Percentiles rank a stretch among this genome's conserved stretches.
These are phyloP conservation scores for Malthinus seriepunctatus DNA, from an alignment of 2,888 invertebrate genomes.

Conservation along the genomic window DNA sequence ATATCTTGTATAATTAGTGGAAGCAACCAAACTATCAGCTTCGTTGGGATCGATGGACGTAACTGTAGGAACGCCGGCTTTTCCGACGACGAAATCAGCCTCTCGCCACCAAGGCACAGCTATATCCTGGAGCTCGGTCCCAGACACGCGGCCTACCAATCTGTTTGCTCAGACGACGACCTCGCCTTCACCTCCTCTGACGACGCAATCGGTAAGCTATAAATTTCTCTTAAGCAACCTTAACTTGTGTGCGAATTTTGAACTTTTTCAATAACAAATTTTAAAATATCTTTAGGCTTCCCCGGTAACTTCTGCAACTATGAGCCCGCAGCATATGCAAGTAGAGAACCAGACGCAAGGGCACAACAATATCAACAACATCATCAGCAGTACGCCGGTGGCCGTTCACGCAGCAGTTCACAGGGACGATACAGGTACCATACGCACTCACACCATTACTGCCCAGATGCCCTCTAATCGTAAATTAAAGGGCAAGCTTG, in stretches of 20 bases:
- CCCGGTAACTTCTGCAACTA: constrained; percentile 54
- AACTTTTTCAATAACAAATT: too few relatives aligned
- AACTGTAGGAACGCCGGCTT: constrained; percentile 64
- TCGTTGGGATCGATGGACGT: constrained; percentile 63
- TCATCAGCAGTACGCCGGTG: constrained; percentile 57
- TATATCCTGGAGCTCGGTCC: constrained; percentile 64
- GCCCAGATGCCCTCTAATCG: constrained; percentile 62
- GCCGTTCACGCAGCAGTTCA: constrained; percentile 60
- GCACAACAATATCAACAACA: constrained; percentile 45
- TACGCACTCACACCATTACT: constrained; percentile 53
- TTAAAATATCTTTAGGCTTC: constrained; percentile 38
- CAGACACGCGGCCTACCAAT: constrained; percentile 57
- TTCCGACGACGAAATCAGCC: constrained; percentile 86
- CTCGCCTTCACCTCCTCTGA: constrained; percentile 52
- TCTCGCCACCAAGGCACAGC: constrained; percentile 65
- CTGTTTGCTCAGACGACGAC: constrained; percentile 54
- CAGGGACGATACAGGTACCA: constrained; percentile 55
- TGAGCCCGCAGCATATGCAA: constrained; percentile 48
- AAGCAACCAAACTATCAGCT: constrained; percentile 60
- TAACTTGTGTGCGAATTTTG: too few relatives aligned
- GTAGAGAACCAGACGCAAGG: constrained; percentile 43
- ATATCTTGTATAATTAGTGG: constrained; percentile 44
- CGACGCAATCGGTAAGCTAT: constrained; percentile 49
- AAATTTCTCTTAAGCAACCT: too few relatives aligned
- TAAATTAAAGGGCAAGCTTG: constrained; percentile 56